Base-by-base conservation (phyloP, 2,888 invertebrate species). In the Achlya flavicornis region DNA sequence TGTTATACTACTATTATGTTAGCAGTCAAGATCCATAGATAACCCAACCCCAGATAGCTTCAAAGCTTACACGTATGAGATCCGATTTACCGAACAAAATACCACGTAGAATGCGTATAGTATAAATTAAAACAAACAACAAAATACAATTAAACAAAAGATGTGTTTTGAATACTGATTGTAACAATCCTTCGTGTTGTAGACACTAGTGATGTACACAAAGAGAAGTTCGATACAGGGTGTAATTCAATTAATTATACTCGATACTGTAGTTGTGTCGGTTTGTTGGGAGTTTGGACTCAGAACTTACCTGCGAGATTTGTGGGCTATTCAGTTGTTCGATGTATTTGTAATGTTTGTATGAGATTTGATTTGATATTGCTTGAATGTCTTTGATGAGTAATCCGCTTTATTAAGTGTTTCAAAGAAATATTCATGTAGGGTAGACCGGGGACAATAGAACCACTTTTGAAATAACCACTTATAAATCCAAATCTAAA, bases 231-330 rank as follows among this genome's bases (percentile, higher is more conserved):
- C 65, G 66, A 70, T 72, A 69, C 71, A 64, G 26, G 12, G 33
- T 58, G 64, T 70, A 70, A 72, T 69, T 67, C 64, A 64, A 70
- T 73, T 69, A 70, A 70, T 69, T 72, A 68, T 59, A 57, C 38
- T 60, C 62, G 41, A 60, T 61, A 63, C 60, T 68, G 64, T 66
- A 43, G 63, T 62, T 63, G 63, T 62, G 16, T 65, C 10, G 58
- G 53, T 57, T 61, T 58, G 57, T 60, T 26, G 43, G 38, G 19
- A 41, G 41, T 60, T 60, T 26, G 41, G 60, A 12, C 26, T 19
- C 26, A 19, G 26, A 43, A 60, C 12, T 60, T 41, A 60, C 60
- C 60, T 59, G 26, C 26, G 59, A 35, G 35, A 38, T 35, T 60
- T 60, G 60, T 43, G 60, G 60, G 5, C 41, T 60, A 19, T 41